Evolutionary conservation across 1,140 invertebrate species (phyloP).

Genomic region (Diuraphis noxia): DNA sequence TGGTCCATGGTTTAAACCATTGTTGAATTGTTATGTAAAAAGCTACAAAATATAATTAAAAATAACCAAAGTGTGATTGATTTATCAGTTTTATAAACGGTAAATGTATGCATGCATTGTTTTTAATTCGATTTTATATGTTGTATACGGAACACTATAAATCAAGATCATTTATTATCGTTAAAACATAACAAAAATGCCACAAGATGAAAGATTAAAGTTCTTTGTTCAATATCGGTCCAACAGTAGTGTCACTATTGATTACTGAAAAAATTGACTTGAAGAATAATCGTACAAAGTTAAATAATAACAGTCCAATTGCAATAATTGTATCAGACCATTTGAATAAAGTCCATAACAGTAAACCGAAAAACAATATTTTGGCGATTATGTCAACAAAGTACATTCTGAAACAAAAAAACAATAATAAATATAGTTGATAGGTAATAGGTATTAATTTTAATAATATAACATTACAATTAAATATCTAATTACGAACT

Average conservation of each 20-base stretch:
- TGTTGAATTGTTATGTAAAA: not conserved
- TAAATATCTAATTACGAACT: conserved; percentile 16
- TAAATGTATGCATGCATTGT: not conserved
- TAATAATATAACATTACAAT: not conserved
- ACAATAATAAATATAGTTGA: not conserved
- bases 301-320: not conserved
- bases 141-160: not conserved
- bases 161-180: not conserved
- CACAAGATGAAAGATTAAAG: not conserved
- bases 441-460: conserved; percentile 35
- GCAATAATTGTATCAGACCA: conserved; percentile 33
- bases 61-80: not conserved
- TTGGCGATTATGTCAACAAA: conserved; percentile 64
- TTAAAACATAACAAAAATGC: not conserved
- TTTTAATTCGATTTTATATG: not conserved
- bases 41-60: not conserved
- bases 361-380: conserved; percentile 61
- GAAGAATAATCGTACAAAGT: not conserved
- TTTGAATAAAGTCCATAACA: conserved; percentile 59
- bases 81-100: not conserved
- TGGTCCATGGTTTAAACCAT: not conserved
- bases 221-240: not conserved
- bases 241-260: not conserved
- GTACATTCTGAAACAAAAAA: conserved; percentile 67
- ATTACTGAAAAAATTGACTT: not conserved